phyloP scores from a whole-genome alignment of 2,888 invertebrate species.

The Ethmia dodecea region DNA sequence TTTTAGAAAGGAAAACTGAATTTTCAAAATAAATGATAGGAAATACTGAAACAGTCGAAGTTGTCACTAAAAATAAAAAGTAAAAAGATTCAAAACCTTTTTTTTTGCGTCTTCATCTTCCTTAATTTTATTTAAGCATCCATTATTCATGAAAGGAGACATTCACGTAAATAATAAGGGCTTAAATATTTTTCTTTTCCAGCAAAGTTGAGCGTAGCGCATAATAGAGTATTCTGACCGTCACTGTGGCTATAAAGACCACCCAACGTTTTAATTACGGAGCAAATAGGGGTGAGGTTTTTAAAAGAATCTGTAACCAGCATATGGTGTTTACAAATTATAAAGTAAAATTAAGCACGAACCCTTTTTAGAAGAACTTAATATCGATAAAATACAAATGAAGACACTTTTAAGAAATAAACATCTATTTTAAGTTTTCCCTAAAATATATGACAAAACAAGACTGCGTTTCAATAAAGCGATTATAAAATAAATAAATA shows the following conservation, averaged over 20 bases:
- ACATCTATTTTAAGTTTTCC: too few relatives aligned
- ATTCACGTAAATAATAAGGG: conserved; percentile 36
- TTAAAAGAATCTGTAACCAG: conserved; percentile 20
- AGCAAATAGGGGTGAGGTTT: conserved; percentile 33
- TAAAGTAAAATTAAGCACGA: conserved; percentile 4
- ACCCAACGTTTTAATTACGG: conserved; percentile 42
- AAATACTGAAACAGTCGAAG: too few relatives aligned
- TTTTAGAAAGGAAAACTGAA: too few relatives aligned
- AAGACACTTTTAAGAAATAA: too few relatives aligned
- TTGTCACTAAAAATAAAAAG: too few relatives aligned
- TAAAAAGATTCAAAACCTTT: not conserved
- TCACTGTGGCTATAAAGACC: conserved; percentile 31
- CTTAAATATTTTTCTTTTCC: conserved; percentile 29
- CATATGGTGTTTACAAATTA: conserved; percentile 6
- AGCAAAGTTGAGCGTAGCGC: conserved; percentile 20
- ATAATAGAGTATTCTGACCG: conserved; percentile 30
- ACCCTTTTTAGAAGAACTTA: conserved; percentile 2
- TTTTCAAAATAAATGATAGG: too few relatives aligned
- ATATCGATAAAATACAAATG: too few relatives aligned
- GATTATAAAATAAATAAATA: too few relatives aligned
- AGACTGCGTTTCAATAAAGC: too few relatives aligned
- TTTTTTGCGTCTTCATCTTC: too few relatives aligned
- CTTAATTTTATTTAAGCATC: conserved; percentile 13
- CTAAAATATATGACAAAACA: too few relatives aligned
- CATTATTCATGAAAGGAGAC: conserved; percentile 32